Conservation (phyloP, 2,113 vertebrate genomes). For the Tupaia chinensis region DNA sequence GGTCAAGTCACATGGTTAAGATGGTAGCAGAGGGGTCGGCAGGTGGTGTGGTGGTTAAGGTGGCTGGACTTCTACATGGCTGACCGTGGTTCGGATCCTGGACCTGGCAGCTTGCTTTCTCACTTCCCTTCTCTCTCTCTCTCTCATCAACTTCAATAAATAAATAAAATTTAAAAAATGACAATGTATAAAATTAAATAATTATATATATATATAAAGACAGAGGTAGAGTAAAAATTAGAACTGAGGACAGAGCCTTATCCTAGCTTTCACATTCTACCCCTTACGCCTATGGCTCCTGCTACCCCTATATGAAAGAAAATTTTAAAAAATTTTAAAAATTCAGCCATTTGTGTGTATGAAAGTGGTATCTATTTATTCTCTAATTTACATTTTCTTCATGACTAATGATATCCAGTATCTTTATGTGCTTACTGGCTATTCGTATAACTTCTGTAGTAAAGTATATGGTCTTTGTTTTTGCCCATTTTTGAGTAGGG, state of each 20-base stretch:
- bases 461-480: not conserved
- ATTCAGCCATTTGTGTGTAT: not conserved
- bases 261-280: not conserved
- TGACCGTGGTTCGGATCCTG: too few species aligned
- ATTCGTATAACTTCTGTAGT: not conserved
- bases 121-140: too few species aligned
- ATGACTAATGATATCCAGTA: not conserved
- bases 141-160: too few species aligned
- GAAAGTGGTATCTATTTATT: not conserved
- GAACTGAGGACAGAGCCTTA: not conserved
- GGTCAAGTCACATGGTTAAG: slow-evolving; percentile 14
- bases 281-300: not conserved
- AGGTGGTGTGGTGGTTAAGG: too few species aligned
- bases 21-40: not conserved
- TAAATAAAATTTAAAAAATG: too few species aligned
- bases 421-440: not conserved
- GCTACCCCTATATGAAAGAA: not conserved
- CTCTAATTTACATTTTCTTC: not conserved
- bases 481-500: not conserved
- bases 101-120: too few species aligned
- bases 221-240: not conserved
- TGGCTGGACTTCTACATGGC: too few species aligned
- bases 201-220: not conserved
- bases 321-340: not conserved
- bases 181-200: too few species aligned